Percentiles rank a stretch among this genome's conserved stretches.
Evolutionary conservation across 2,113 vertebrate species (phyloP).

Genomic region (Danionella cerebrum): DNA sequence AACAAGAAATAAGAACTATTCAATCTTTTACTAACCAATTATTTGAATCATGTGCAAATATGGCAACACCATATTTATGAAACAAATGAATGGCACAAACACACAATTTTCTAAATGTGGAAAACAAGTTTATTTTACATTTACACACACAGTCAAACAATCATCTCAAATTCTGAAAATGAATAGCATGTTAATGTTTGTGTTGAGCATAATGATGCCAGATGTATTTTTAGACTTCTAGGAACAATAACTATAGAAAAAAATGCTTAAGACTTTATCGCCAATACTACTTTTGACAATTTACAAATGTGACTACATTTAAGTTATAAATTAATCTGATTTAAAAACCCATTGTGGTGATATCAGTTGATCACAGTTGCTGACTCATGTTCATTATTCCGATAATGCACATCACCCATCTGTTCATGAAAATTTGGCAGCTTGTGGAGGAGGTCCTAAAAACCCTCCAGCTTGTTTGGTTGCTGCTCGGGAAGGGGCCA

Average conservation of each 20-base stretch:
- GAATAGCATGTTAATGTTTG: neutral
- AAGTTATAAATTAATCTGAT: neutral
- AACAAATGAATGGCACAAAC: too few relatives aligned
- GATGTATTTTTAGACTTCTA: neutral
- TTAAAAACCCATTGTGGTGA: neutral
- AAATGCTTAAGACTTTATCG: neutral
- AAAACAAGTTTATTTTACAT: too few relatives aligned
- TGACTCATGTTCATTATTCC: neutral
- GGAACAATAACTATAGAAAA: neutral
- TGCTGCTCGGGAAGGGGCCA: slow-evolving; percentile 92
- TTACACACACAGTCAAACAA: neutral
- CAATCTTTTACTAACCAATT: neutral
- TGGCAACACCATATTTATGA: too few relatives aligned
- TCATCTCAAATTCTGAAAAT: neutral
- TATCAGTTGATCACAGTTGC: neutral
- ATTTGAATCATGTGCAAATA: neutral
- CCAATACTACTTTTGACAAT: neutral
- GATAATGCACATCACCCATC: neutral
- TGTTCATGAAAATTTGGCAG: slow-evolving; percentile 87
- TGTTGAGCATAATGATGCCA: too few relatives aligned
- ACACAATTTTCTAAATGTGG: too few relatives aligned
- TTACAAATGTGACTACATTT: neutral
- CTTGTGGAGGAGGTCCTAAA: slow-evolving; percentile 90
- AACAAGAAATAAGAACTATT: too few relatives aligned
- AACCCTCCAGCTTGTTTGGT: slow-evolving; percentile 97